Conservation (phyloP, 2,888 invertebrate genomes). For the Chymomyza procnemis region DNA sequence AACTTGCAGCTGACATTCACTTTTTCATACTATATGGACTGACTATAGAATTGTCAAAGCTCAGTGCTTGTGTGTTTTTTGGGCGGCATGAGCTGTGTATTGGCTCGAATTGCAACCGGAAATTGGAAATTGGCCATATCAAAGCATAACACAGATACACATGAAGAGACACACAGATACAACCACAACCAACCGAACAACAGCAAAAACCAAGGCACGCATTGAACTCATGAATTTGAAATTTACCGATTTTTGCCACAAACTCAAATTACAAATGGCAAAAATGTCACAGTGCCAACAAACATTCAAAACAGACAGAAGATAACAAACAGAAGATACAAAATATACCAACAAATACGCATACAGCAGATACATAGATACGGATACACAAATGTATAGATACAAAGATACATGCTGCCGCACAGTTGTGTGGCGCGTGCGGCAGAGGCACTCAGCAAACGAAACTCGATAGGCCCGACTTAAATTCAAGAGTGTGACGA, state of each 20-base stretch:
- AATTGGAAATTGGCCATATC: slow-evolving; percentile 44
- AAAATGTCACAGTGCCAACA: slow-evolving; percentile 12
- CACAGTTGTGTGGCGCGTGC: slow-evolving; percentile 16
- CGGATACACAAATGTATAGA: slow-evolving; percentile 21
- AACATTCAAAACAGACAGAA: neutral
- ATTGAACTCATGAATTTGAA: slow-evolving; percentile 49
- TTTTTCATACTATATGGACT: slow-evolving; percentile 32
- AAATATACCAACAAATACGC: neutral
- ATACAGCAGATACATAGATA: no score
- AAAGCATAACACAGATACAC: neutral
- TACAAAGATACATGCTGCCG: no score
- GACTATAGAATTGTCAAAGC: slow-evolving; percentile 39
- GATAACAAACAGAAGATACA: neutral
- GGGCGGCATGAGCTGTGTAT: neutral
- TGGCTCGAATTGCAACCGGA: slow-evolving; percentile 35
- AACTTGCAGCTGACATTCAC: slow-evolving; percentile 51
- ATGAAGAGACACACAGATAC: neutral
- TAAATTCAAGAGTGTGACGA: slow-evolving; percentile 19
- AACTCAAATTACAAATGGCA: slow-evolving; percentile 11
- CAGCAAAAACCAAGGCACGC: slow-evolving; percentile 7
- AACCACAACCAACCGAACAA: slow-evolving; percentile 17
- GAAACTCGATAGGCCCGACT: slow-evolving; percentile 13
- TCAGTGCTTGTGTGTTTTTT: neutral
- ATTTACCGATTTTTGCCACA: slow-evolving; percentile 44
- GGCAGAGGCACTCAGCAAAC: neutral